Evolutionary conservation across 2,888 invertebrate species (phyloP), one percentile per base, ranked within the genome.

Genomic region (Lasioglossum morio): DNA sequence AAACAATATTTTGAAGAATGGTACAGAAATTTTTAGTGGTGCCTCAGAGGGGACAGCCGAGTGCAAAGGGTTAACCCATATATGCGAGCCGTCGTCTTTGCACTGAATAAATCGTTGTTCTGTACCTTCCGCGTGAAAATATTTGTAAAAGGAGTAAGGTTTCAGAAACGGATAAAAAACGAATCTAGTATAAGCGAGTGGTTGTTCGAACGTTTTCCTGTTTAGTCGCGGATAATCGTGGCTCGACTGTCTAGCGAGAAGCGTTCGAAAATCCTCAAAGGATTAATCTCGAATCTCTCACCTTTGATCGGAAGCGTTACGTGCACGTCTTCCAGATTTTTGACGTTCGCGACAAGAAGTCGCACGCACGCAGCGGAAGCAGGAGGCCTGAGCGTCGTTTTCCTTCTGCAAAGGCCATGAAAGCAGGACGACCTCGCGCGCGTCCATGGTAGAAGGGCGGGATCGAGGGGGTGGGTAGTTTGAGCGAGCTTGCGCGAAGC

Each of bases 401-500:
- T 57, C n/a, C n/a, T 57, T 57, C 57, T n/a, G 57, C n/a, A 57
- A 3, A 53, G 23, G 2, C 23, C 53, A n/a, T 40, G 8, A 14
- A 43, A 72, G 14, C 63, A 46, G 76, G 57, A 14, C 23, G 73
- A 37, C 8, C 27, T 30, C 30, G 43, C 43, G 43, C 43, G 43
- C 43, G 63, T 1, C 30, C n/a, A n/a, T 57, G 57, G 57, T 12
- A n/a, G 57, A 19, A 30, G 63, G 30, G 40, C 14, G 40, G 53
- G 46, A 46, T 46, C 23, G 69, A 37, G 27, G 37, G 46, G 2
- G 19, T 23, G 37, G 37, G 79, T 77, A 77, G n/a, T 57, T 83
- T 76, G 82, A 19, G 23, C 60, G 92, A 93, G 92, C 85, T 92
- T 92, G 93, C 93, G 93, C 93, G 87, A 30, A 89, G 82, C 82